phyloP scores from a whole-genome alignment of 2,113 vertebrate genomes.

The Pagrus major region DNA sequence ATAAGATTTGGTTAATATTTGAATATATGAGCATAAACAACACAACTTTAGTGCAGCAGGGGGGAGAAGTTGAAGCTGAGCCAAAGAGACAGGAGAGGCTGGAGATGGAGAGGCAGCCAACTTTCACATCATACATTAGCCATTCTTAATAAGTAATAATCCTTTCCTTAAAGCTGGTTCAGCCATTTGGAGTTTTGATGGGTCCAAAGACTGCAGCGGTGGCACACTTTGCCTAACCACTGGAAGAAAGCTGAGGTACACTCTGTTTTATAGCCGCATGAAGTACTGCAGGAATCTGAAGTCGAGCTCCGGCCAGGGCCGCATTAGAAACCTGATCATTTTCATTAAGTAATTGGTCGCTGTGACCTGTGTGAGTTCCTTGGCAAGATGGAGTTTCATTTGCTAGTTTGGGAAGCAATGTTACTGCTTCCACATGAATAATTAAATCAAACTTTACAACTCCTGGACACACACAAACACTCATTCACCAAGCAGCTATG shows the following conservation, averaged over 20 bases:
- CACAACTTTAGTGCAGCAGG: slow-evolving; percentile 29
- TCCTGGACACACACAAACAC: slow-evolving; percentile 64
- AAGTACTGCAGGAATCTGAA: slow-evolving; percentile 61
- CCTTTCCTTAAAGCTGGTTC: slow-evolving; percentile 70
- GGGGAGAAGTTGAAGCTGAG: slow-evolving; percentile 34
- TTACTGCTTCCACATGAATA: slow-evolving; percentile 80
- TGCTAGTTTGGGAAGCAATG: slow-evolving; percentile 79
- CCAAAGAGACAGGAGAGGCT: slow-evolving; percentile 44
- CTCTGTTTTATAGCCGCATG: slow-evolving; percentile 65
- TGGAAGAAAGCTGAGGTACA: slow-evolving; percentile 64
- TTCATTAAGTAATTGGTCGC: slow-evolving; percentile 84
- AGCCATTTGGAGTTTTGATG: slow-evolving; percentile 73
- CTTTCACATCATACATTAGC: slow-evolving; percentile 74
- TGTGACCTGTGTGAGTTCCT: slow-evolving; percentile 77
- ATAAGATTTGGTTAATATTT: not conserved
- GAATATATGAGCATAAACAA: slow-evolving; percentile 26
- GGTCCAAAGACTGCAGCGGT: slow-evolving; percentile 67
- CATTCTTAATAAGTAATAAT: slow-evolving; percentile 79
- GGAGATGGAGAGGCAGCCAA: slow-evolving; percentile 50
- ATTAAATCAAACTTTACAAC: slow-evolving; percentile 80
- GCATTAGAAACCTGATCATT: slow-evolving; percentile 81
- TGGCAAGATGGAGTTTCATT: slow-evolving; percentile 83
- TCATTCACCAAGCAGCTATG: slow-evolving; percentile 24
- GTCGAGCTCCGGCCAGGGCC: slow-evolving; percentile 46
- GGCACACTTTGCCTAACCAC: slow-evolving; percentile 63